Base-by-base conservation (phyloP, 2,113 vertebrate genomes). In the Chaetodon auriga region DNA sequence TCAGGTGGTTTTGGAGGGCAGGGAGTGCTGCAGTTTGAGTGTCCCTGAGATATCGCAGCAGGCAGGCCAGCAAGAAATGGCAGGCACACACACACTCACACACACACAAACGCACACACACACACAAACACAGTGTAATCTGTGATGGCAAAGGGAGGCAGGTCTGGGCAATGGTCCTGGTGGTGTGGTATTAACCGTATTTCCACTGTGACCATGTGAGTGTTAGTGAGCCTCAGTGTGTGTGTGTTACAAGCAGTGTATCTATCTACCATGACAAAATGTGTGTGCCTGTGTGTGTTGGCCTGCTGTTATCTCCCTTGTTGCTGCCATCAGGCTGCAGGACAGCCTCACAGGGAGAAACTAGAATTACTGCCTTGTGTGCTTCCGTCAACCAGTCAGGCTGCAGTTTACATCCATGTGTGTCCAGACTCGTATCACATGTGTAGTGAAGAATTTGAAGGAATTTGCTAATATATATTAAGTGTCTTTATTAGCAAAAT, bases 321-420 rank as follows among this genome's bases (percentile, higher is more conserved):
- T 81, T 87, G 91, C 92, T 92, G 93, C 91, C 81, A 79, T 89
- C 90, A 89, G 82, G 84, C 91, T 93, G 91, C 88, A 89, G 90
- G 90, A 85, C 82, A 77, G 70, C 86, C 78, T 90, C 70, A 55
- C 75, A 87, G 90, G 74, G 43, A 77, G 38, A 51, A 25, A 64
- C 30, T 30, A 30, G 30, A 30, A 30, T 30, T 30, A 30, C 30
- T 30, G 30, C 30, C 30, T 30, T 3, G 30, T 30, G 3, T 30
- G 30, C 30, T 30, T 3, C 30, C 30, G 30, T 30, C 30, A 30
- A 30, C 30, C 30, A 30, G 30, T 30, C 30, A 30, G 30, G 30
- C 30, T 30, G 30, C 30, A 30, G 30, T 30, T 30, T 30, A 30
- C 30, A 30, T 3, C 1, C 30, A 30, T 30, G 30, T n/a, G n/a